These are phyloP conservation scores for Micrasema minimum DNA, from an alignment of 1,140 invertebrate genomes.

Conservation along the genomic window DNA sequence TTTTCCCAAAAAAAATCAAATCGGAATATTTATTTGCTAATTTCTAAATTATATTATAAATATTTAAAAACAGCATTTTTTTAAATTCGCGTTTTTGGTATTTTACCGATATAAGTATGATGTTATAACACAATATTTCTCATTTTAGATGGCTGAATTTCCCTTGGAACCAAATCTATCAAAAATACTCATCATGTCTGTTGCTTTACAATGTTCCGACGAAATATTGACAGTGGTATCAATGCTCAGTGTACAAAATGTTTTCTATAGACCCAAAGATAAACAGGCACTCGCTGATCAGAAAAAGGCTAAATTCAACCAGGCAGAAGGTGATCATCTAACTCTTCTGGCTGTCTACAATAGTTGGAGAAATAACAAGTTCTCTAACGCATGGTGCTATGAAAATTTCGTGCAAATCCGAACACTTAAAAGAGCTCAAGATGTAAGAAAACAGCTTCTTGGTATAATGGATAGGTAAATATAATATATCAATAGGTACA, in stretches of 20 bases:
- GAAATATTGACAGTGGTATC: constrained; percentile 99
- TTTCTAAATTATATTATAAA: too few species aligned
- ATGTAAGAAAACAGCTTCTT: constrained; percentile 97
- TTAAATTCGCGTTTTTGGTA: too few species aligned
- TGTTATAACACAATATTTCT: too few species aligned
- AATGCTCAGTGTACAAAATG: constrained; percentile 99
- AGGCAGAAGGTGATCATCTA: constrained; percentile 97
- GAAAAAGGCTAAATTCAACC: constrained; percentile 99
- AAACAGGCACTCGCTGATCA: constrained; percentile 98
- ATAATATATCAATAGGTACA: not conserved
- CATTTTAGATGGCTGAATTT: constrained; percentile 95
- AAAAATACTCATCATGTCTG: constrained; percentile 99
- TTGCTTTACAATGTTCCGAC: constrained; percentile 97
- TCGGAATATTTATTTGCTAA: too few species aligned
- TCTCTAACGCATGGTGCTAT: constrained; percentile 99
- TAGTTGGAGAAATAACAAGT: constrained; percentile 99
- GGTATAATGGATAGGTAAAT: constrained; percentile 94
- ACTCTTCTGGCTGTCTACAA: constrained; percentile 99
- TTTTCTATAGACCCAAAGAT: constrained; percentile 97
- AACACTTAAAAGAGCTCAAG: constrained; percentile 96
- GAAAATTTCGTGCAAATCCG: constrained; percentile 99
- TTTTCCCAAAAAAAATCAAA: too few species aligned
- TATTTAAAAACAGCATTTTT: too few species aligned
- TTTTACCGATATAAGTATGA: too few species aligned
- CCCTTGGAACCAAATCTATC: constrained; percentile 98